A percentile compares a stretch with the other conserved stretches of the same genome.
phyloP scores from a whole-genome alignment of 1,140 invertebrate species.

The Papilio polyxenes region DNA sequence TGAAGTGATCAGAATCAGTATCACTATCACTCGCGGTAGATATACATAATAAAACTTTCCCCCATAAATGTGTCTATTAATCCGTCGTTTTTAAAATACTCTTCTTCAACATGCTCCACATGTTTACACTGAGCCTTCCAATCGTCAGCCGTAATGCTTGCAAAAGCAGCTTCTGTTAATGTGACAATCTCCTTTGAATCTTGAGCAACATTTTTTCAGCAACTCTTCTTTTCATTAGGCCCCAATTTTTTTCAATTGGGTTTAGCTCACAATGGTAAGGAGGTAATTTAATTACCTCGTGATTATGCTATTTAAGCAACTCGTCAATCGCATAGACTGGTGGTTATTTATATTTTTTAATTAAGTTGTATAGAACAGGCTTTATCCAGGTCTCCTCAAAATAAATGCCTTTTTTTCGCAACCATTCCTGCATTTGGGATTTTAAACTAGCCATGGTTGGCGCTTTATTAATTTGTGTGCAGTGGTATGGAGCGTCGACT shows the following conservation, averaged over 20 bases:
- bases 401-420: constrained; percentile 6
- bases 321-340: constrained; percentile 29
- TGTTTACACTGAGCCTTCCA: neutral
- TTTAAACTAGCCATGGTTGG: constrained; percentile 8
- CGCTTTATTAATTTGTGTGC: constrained; percentile 28
- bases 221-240: constrained; percentile 28
- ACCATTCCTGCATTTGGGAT: constrained; percentile 21
- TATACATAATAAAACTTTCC: neutral
- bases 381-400: constrained; percentile 19
- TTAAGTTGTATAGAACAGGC: constrained; percentile 13
- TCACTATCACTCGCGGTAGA: neutral
- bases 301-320: constrained; percentile 13
- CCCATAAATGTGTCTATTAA: neutral
- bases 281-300: constrained; percentile 35
- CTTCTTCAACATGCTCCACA: neutral
- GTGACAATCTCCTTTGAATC: constrained; percentile 5
- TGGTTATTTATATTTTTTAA: constrained; percentile 31
- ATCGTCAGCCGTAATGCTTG: neutral
- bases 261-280: constrained; percentile 40
- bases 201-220: constrained; percentile 12
- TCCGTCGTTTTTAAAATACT: constrained; percentile 11
- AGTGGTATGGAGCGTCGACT: constrained; percentile 22
- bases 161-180: neutral
- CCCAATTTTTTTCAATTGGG: constrained; percentile 38
- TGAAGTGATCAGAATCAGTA: constrained; percentile 2